Conservation (phyloP, 2,113 vertebrate species). For the Halichoerus grypus region DNA sequence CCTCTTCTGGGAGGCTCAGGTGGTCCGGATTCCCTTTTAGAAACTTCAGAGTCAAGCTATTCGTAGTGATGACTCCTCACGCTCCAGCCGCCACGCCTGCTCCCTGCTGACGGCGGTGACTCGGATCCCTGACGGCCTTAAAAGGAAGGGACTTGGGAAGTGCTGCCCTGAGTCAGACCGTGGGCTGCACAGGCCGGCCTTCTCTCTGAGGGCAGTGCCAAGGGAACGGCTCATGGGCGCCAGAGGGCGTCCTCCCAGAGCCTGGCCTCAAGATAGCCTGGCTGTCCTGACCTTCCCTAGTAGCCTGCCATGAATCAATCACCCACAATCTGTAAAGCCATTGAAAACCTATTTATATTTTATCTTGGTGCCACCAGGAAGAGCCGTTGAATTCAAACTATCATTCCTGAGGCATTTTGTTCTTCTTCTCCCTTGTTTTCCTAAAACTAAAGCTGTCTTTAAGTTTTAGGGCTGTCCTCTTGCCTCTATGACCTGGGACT, state of each 20-base stretch:
- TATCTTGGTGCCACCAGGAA: too few species aligned
- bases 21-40: conserved; percentile 33
- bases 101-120: not conserved
- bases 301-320: not conserved
- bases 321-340: not conserved
- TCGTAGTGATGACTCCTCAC: not conserved
- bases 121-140: not conserved
- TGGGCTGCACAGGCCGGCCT: not conserved
- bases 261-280: not conserved
- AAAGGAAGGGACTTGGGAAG: conserved; percentile 15
- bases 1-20: conserved; percentile 19
- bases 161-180: not conserved
- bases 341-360: not conserved
- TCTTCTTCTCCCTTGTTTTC: not conserved
- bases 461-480: not conserved
- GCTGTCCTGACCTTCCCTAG: not conserved
- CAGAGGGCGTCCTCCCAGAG: not conserved
- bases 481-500: not conserved
- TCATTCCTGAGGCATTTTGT: not conserved
- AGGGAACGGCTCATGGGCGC: not conserved
- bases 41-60: not conserved
- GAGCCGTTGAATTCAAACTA: not conserved
- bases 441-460: not conserved
- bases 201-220: not conserved
- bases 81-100: not conserved